Base-by-base conservation (phyloP, 2,113 vertebrate species). In the Rana temporaria region DNA sequence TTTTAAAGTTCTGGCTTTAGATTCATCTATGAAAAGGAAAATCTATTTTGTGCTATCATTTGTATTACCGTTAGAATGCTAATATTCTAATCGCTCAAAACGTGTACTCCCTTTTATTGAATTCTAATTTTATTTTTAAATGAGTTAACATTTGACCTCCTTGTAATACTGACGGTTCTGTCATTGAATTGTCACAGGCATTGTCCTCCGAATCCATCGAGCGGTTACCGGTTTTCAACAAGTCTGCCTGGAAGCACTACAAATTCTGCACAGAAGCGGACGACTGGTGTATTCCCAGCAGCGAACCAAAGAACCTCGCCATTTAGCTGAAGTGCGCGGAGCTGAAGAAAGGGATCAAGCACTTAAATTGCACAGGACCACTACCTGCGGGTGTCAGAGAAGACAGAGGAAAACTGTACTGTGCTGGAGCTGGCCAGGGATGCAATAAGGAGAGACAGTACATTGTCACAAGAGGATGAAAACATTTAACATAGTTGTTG, bases 211-310 rank as follows among this genome's bases (percentile, higher is more conserved):
- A 98, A 55, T 99, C 98, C 0, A 22, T 99, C 86, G 98, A 99
- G 88, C 96, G 98, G 83, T 94, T 99, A 32, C 98, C 98, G 0
- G 97, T 99, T 85, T 99, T 99, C 89, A 99, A 99, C 90, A 98
- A 96, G 87, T 99, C 98, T 0, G 95, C 96, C 60, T 93, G 93
- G 73, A 95, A 97, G 87, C 98, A 97, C 89, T 99, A 99, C 89
- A 96, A 96, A 76, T 78, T 90, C 26, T 92, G 85, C 85, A 93
- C 72, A 0, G 98, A 98, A 87, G 97, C 98, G 0, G 98, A 97
- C 9, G 98, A 99, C 89, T 99, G 98, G 98, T 98, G 96, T 85
- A 91, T 98, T 84, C 98, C 98, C 66, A 98, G 96, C 87, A 98
- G 87, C 86, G 97, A 92, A 30, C 96, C 97, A 79, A 98, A 89